phyloP scores from a whole-genome alignment of 2,888 invertebrate genomes.

The Philopedon plagiatum region DNA sequence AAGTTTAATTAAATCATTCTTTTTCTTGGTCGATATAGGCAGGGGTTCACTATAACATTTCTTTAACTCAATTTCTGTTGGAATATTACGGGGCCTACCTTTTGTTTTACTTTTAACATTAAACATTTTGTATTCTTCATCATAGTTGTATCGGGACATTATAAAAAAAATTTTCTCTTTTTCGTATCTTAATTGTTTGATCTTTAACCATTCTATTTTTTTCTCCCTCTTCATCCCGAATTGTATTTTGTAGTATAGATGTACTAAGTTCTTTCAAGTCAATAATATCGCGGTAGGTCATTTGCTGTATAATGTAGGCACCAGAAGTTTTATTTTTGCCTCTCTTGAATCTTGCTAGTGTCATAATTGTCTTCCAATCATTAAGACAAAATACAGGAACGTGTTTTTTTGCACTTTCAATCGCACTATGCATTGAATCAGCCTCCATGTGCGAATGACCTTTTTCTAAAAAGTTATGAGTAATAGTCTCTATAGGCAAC shows the following conservation, averaged over 20 bases:
- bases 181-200: slow-evolving; percentile 23
- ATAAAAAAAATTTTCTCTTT: slow-evolving; percentile 17
- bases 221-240: slow-evolving; percentile 17
- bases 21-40: slow-evolving; percentile 22
- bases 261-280: slow-evolving; percentile 20
- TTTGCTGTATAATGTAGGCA: slow-evolving; percentile 15
- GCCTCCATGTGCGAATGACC: too few species aligned
- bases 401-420: slow-evolving; percentile 17
- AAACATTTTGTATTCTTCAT: slow-evolving; percentile 1
- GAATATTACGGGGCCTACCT: background rate
- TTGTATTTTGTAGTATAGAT: slow-evolving; percentile 4
- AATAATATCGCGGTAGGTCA: slow-evolving; percentile 14
- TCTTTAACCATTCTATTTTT: slow-evolving; percentile 26
- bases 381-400: slow-evolving; percentile 21
- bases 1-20: slow-evolving; percentile 23
- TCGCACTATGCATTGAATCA: slow-evolving; percentile 42
- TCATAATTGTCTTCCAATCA: slow-evolving; percentile 19
- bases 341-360: slow-evolving; percentile 18
- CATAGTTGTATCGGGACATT: slow-evolving; percentile 3
- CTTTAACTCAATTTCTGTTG: slow-evolving; percentile 11
- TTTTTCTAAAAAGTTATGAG: slow-evolving; percentile 4
- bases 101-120: background rate
- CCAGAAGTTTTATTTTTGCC: slow-evolving; percentile 18
- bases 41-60: background rate
- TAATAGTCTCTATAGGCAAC: slow-evolving; percentile 12